phyloP scores from a whole-genome alignment of 2,113 vertebrate genomes.

The Rhegmatorhina hoffmannsi region DNA sequence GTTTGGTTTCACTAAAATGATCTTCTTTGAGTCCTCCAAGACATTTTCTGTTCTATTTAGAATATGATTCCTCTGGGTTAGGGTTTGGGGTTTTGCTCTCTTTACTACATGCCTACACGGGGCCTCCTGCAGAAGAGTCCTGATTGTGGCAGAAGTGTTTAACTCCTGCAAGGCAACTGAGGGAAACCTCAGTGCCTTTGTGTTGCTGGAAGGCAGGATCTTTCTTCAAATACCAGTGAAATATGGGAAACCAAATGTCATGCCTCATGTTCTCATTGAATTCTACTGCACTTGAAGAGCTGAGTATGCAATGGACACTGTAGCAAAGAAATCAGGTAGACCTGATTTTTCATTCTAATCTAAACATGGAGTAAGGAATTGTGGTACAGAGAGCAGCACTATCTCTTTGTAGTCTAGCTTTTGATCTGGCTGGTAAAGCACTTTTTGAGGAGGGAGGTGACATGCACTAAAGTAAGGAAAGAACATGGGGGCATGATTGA shows the following conservation, averaged over 20 bases:
- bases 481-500: rapidly evolving
- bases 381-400: rapidly evolving
- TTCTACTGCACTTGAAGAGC: not conserved
- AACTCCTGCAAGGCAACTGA: not conserved
- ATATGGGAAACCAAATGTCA: not conserved
- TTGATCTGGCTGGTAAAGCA: not conserved
- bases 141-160: not conserved
- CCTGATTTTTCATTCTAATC: not conserved
- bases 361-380: not conserved
- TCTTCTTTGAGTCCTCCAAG: not conserved
- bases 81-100: not conserved
- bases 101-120: not conserved
- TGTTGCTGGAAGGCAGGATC: not conserved
- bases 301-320: not conserved
- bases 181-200: not conserved
- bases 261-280: not conserved
- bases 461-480: not conserved
- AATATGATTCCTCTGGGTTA: not conserved
- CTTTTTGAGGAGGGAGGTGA: not conserved
- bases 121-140: not conserved
- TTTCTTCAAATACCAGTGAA: not conserved
- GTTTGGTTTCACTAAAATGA: not conserved
- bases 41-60: not conserved
- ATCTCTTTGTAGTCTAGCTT: not conserved
- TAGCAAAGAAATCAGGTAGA: not conserved